Percentiles rank a stretch among this genome's conserved stretches.
These are phyloP conservation scores for Ceratina calcarata DNA, from an alignment of 1,140 invertebrate species.

Conservation along the genomic window DNA sequence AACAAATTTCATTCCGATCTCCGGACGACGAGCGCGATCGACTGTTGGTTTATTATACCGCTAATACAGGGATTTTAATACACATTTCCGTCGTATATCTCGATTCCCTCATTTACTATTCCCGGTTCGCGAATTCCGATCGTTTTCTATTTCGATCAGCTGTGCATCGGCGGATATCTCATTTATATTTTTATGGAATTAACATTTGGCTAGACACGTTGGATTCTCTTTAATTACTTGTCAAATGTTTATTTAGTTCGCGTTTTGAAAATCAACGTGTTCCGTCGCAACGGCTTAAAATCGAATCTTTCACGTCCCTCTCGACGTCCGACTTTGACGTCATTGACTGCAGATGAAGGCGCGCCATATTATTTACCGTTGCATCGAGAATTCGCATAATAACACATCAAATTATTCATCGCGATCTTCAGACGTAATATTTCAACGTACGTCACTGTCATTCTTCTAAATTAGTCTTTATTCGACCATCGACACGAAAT, in stretches of 20 bases:
- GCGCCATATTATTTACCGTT: constrained; percentile 59
- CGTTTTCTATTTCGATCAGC: no score
- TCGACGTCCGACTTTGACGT: constrained; percentile 49
- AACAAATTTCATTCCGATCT: no score
- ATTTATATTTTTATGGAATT: neutral
- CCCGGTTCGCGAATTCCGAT: neutral
- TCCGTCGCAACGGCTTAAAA: neutral
- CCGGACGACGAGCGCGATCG: no score
- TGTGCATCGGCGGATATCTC: neutral
- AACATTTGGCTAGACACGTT: no score
- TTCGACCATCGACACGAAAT: no score
- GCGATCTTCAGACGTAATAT: neutral
- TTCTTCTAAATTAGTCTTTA: neutral
- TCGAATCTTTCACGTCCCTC: constrained; percentile 37
- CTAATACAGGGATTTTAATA: no score
- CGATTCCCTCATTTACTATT: neutral
- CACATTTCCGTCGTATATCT: neutral
- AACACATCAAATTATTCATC: neutral
- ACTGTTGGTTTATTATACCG: no score
- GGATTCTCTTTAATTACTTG: neutral
- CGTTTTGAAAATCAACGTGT: constrained; percentile 8
- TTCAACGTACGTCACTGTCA: neutral
- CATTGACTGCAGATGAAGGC: constrained; percentile 54
- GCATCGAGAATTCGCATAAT: constrained; percentile 6
- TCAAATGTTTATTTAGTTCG: constrained; percentile 18